Conservation (phyloP, 1,140 invertebrate genomes). For the Saxidomus purpurata region DNA sequence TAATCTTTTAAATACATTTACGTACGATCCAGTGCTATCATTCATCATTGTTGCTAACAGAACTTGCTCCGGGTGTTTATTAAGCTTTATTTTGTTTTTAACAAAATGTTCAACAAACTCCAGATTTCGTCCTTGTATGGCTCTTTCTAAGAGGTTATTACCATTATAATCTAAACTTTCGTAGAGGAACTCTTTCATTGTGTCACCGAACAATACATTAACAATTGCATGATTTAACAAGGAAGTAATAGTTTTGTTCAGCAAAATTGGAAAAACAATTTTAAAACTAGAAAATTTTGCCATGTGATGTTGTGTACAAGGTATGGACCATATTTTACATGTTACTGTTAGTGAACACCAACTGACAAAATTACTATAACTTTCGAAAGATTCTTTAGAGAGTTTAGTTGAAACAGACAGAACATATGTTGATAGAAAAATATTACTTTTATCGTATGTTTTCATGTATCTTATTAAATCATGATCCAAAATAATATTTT, state of each 20-base stretch:
- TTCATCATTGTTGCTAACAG: background rate
- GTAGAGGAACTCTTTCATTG: background rate
- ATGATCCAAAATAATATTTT: background rate
- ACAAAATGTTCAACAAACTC: background rate
- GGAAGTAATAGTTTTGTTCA: too few relatives aligned
- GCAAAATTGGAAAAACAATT: too few relatives aligned
- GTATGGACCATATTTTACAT: background rate
- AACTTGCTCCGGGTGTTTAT: background rate
- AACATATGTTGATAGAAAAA: background rate
- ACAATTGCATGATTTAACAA: too few relatives aligned
- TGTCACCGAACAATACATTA: background rate
- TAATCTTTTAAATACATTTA: background rate
- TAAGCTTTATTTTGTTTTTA: background rate
- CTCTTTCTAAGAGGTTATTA: background rate
- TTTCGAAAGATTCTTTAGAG: too few relatives aligned
- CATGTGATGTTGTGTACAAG: background rate
- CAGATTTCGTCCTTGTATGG: background rate
- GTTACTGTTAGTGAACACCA: background rate
- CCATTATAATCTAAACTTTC: background rate
- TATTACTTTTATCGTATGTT: background rate
- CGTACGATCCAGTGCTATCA: background rate
- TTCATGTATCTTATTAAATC: background rate
- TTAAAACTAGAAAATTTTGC: background rate
- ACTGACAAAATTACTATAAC: background rate
- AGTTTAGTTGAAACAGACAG: too few relatives aligned